Evolutionary conservation across 1,140 invertebrate genomes (phyloP).

Genomic region (Patella vulgata): DNA sequence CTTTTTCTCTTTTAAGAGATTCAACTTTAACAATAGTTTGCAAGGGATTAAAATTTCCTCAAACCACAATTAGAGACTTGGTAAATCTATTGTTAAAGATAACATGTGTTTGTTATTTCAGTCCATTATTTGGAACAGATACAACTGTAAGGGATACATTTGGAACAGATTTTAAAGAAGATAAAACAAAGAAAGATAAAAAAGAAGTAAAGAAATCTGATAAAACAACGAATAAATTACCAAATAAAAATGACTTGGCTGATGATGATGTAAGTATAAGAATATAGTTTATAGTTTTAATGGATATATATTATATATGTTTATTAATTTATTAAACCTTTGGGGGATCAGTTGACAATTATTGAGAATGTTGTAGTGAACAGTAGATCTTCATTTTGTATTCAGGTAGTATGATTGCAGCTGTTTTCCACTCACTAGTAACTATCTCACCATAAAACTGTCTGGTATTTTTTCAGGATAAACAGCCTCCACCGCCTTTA

Average conservation of each 20-base stretch:
- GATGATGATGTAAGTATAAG: conserved; percentile 42
- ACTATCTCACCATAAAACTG: too few species aligned
- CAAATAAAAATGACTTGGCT: conserved; percentile 28
- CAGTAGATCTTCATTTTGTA: too few species aligned
- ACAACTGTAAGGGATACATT: conserved; percentile 47
- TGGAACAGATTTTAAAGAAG: conserved; percentile 31
- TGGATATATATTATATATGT: too few species aligned
- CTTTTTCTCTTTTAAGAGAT: too few species aligned
- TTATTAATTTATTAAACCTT: too few species aligned
- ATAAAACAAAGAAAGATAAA: neutral
- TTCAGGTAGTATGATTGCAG: too few species aligned
- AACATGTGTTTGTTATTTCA: conserved; percentile 10
- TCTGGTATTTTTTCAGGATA: too few species aligned
- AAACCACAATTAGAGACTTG: neutral
- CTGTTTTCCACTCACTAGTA: too few species aligned
- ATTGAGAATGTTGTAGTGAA: too few species aligned
- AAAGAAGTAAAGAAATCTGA: conserved; percentile 1
- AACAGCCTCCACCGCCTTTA: conserved; percentile 54
- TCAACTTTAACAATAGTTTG: too few species aligned
- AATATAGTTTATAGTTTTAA: neutral
- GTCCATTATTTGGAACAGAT: conserved; percentile 47
- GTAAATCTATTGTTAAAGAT: neutral
- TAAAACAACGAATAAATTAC: conserved; percentile 22
- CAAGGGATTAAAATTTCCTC: too few species aligned
- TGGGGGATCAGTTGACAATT: too few species aligned